Percentiles rank a stretch among this genome's conserved stretches.
Evolutionary conservation across 2,113 vertebrate species (phyloP).

Genomic region (Okapia johnstoni): DNA sequence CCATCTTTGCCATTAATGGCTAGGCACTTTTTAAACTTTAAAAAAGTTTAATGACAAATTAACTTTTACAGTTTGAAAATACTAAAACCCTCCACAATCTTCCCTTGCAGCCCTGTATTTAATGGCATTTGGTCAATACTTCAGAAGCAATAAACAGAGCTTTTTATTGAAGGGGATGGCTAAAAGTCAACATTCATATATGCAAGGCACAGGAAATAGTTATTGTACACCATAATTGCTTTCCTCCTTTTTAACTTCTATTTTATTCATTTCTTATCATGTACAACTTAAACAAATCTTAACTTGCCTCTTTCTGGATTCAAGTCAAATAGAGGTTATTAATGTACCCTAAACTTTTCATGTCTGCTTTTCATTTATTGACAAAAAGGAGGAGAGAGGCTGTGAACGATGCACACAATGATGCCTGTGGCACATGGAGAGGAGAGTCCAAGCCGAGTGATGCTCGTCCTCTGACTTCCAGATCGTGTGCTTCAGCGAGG

Average conservation of each 20-base stretch:
- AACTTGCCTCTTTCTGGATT: neutral
- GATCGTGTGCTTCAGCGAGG: fast-evolving
- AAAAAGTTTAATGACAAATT: neutral
- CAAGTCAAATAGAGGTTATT: neutral
- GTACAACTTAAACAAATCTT: neutral
- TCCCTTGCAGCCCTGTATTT: neutral
- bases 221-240: fast-evolving
- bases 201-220: neutral
- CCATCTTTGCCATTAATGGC: neutral
- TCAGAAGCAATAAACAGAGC: neutral
- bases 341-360: neutral
- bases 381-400: neutral
- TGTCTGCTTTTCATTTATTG: neutral
- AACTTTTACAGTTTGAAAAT: neutral
- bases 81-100: neutral
- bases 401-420: fast-evolving
- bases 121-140: neutral
- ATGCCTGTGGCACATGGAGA: fast-evolving
- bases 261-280: neutral
- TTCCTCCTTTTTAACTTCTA: neutral
- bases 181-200: neutral
- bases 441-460: neutral
- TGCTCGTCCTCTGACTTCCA: fast-evolving
- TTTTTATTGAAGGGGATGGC: neutral
- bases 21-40: neutral